Evolutionary conservation across 2,888 invertebrate species (phyloP), one percentile per base, ranked within the genome.

Genomic region (Phalangium opilio): DNA sequence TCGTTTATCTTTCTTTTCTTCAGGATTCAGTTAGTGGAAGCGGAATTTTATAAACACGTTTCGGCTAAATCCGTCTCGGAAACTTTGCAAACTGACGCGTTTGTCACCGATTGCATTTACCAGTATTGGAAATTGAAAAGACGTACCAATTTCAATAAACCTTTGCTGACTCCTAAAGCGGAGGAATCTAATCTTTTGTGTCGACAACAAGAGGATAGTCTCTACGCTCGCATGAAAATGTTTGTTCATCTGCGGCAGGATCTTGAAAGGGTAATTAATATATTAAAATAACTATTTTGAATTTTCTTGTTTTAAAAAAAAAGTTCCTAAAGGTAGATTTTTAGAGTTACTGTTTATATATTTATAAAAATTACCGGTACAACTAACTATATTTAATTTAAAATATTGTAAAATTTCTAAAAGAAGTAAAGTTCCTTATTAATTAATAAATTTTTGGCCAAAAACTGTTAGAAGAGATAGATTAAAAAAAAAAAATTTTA

Each of bases 211-310:
- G 89, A 77, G 43, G 91, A 93, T 69, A 70, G 81, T 50, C 49
- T 47, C 10, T 57, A 55, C 50, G 91, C 93, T 60, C 85, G 90
- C 64, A 84, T 93, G 80, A 85, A 87, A 67, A 85, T 85, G 76
- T 91, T 95, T 67, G 91, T 95, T 18, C 91, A 93, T 64, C 70
- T 95, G 41, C 73, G 95, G 41, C 95, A 95, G 68, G 93, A 96
- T 69, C 71, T 95, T 50, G 95, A 95, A 67, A 76, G 93, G 64
- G 93, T 75, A 59, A 58, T 66, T 47, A 19, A 39, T 50, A 4
- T 4, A n/a, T 40, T 46, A 12, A n/a, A n/a, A 34, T 12, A 2
- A 12, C 11, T 34, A n/a, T 12, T 12, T 34, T 34, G n/a, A n/a
- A n/a, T n/a, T n/a, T n/a, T n/a, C n/a, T 34, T 34, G 10, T 34